These are phyloP conservation scores for Lipotes vexillifer DNA, from an alignment of 2,113 vertebrate genomes.

Conservation along the genomic window DNA sequence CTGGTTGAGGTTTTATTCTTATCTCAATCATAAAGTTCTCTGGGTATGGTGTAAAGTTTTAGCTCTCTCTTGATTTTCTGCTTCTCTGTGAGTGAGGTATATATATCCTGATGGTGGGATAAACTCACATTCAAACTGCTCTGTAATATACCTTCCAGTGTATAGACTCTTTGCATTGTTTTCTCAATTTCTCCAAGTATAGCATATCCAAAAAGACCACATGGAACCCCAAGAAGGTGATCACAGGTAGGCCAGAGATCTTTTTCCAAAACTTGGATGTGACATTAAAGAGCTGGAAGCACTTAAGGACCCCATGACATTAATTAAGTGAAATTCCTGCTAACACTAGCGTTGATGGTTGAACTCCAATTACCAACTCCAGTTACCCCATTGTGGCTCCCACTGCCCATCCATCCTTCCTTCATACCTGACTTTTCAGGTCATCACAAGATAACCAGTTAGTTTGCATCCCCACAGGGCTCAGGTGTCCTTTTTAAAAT, in stretches of 20 bases:
- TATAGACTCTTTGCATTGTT: neutral
- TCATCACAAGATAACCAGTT: neutral
- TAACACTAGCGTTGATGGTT: neutral
- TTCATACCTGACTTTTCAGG: neutral
- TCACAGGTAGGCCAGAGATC: neutral
- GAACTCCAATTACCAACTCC: neutral
- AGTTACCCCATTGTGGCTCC: neutral
- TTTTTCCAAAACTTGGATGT: neutral
- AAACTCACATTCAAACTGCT: neutral
- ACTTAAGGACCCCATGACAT: too few relatives aligned
- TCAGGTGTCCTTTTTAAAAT: neutral
- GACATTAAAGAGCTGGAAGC: neutral
- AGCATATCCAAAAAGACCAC: neutral
- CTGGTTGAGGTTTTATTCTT: neutral
- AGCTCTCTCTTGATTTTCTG: neutral
- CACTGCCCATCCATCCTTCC: neutral
- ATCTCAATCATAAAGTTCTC: neutral
- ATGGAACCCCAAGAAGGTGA: neutral
- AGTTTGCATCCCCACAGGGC: neutral
- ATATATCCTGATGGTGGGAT: neutral
- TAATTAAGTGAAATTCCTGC: neutral
- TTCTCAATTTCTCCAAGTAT: neutral
- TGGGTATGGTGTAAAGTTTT: neutral
- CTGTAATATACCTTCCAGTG: neutral
- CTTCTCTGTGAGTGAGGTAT: neutral